phyloP scores from a whole-genome alignment of 2,888 invertebrate species.

The Stenichneumon culpator region DNA sequence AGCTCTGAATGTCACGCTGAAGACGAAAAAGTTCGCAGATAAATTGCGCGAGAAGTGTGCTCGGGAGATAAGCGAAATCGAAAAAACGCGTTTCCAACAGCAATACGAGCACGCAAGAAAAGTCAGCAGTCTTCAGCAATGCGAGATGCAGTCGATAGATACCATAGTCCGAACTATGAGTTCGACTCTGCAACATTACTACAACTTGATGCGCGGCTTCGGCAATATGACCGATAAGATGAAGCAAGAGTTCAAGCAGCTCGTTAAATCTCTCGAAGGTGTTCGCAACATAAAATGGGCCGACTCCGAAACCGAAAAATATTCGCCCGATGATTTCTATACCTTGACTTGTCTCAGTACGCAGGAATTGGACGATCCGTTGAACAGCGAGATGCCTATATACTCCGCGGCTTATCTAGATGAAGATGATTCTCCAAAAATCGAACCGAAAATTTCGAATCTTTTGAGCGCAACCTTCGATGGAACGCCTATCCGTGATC shows the following conservation, averaged over 20 bases:
- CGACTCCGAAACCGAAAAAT: conserved; percentile 83
- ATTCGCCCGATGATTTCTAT: conserved; percentile 79
- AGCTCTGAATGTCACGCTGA: conserved; percentile 71
- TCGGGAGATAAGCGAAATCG: conserved; percentile 76
- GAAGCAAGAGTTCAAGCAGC: conserved; percentile 87
- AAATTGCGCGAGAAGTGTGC: conserved; percentile 74
- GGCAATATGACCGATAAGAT: conserved; percentile 87
- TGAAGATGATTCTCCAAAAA: conserved; percentile 52
- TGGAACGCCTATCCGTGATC: conserved; percentile 24
- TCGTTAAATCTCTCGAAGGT: conserved; percentile 88
- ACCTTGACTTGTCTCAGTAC: conserved; percentile 78
- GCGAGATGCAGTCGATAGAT: conserved; percentile 86
- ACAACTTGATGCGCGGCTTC: conserved; percentile 87
- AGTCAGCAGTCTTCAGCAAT: conserved; percentile 85
- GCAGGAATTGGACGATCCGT: conserved; percentile 75
- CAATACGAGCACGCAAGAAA: conserved; percentile 85
- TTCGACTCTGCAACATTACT: conserved; percentile 87
- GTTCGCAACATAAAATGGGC: conserved; percentile 88
- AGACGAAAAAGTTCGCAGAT: conserved; percentile 72
- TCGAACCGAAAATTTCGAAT: background rate
- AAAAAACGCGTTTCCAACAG: conserved; percentile 79
- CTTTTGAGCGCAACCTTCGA: conserved; percentile 45
- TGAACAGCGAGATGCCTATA: conserved; percentile 74
- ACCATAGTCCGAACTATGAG: conserved; percentile 87
- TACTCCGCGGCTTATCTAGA: conserved; percentile 66